phyloP scores from a whole-genome alignment of 2,888 invertebrate genomes.

The Athalia rosae region DNA sequence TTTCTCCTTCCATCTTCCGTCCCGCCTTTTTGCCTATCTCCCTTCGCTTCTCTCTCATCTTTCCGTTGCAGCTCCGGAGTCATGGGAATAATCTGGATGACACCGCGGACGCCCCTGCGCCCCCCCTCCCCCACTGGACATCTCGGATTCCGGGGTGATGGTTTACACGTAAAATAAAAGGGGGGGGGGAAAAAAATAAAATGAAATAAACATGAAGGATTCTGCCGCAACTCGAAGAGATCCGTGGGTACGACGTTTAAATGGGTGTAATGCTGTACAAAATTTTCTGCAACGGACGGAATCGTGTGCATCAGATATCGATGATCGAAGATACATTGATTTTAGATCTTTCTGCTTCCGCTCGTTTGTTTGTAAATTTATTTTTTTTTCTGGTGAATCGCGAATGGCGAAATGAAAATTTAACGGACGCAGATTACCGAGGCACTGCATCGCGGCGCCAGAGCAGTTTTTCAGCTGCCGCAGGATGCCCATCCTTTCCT shows the following conservation, averaged over 20 bases:
- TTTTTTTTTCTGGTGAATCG: too few relatives aligned
- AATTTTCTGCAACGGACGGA: too few relatives aligned
- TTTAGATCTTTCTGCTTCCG: too few relatives aligned
- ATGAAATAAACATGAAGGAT: not conserved
- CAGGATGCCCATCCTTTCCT: conserved; percentile 34
- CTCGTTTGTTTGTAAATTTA: too few relatives aligned
- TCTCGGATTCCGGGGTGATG: conserved; percentile 1
- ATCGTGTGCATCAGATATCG: too few relatives aligned
- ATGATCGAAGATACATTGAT: too few relatives aligned
- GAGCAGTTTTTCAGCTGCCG: conserved; percentile 1
- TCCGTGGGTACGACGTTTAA: too few relatives aligned
- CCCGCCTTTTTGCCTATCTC: not conserved
- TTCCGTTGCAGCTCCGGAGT: not conserved
- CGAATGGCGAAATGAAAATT: not conserved
- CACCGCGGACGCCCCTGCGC: not conserved
- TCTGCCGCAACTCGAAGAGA: too few relatives aligned
- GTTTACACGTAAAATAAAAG: too few relatives aligned
- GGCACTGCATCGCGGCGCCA: not conserved
- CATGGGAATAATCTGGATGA: too few relatives aligned
- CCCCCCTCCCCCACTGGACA: not conserved
- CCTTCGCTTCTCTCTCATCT: not conserved
- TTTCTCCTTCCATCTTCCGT: not conserved
- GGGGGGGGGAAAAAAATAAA: not conserved
- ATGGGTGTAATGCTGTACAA: too few relatives aligned
- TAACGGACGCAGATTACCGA: not conserved